These are phyloP conservation scores for Tachina fera DNA, from an alignment of 2,888 invertebrate species.

Conservation along the genomic window DNA sequence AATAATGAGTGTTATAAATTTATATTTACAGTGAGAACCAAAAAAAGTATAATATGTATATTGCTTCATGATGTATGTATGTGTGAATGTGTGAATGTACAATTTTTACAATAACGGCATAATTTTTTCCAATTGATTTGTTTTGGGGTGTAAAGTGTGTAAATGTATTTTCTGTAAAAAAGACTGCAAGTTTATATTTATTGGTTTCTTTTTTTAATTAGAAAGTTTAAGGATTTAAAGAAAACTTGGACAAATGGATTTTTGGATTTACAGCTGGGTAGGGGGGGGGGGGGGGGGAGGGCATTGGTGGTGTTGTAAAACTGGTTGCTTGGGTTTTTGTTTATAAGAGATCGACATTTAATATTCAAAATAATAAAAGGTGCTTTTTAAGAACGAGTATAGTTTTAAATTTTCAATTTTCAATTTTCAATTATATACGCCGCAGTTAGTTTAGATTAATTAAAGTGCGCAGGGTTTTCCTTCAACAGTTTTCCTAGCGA, in stretches of 20 bases:
- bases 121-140: constrained; percentile 27
- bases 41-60: constrained; percentile 48
- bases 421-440: not conserved
- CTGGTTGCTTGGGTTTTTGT: constrained; percentile 3
- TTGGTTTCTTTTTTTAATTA: constrained; percentile 4
- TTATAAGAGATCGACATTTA: constrained; percentile 58
- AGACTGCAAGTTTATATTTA: constrained; percentile 9
- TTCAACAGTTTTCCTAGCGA: not conserved
- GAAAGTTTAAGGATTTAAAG: constrained; percentile 5
- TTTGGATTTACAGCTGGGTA: not conserved
- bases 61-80: not conserved
- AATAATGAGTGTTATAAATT: constrained; percentile 18
- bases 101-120: constrained; percentile 45
- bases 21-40: constrained; percentile 69
- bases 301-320: not conserved
- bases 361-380: constrained; percentile 12
- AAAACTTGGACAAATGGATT: constrained; percentile 20
- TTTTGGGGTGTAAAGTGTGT: constrained; percentile 72
- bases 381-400: not conserved
- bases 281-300: no score
- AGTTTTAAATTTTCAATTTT: constrained; percentile 13
- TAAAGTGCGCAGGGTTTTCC: constrained; percentile 20
- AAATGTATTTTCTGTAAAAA: constrained; percentile 56
- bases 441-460: constrained; percentile 20
- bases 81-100: constrained; percentile 11